Evolutionary conservation across 2,888 invertebrate genomes (phyloP).

Genomic region (Epiblema foenella): DNA sequence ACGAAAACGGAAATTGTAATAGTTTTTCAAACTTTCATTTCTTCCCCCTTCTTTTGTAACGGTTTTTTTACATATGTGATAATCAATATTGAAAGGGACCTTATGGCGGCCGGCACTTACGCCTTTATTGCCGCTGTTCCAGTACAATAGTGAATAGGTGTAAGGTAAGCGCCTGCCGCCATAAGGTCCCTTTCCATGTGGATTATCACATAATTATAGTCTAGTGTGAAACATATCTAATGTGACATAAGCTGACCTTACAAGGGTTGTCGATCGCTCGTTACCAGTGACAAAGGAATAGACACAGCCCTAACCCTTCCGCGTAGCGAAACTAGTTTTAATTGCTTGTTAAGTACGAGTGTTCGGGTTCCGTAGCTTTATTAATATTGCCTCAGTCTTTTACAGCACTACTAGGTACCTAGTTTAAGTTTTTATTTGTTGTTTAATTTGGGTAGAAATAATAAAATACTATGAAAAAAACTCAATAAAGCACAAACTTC

Average conservation of each 20-base stretch:
- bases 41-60: conserved; percentile 38
- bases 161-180: too few species aligned
- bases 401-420: too few species aligned
- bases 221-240: not conserved
- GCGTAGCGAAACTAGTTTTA: conserved; percentile 47
- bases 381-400: not conserved
- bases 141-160: too few species aligned
- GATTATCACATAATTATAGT: too few species aligned
- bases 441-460: not conserved
- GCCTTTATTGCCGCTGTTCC: too few species aligned
- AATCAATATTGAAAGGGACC: too few species aligned
- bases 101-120: too few species aligned
- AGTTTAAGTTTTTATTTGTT: too few species aligned
- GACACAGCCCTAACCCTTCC: conserved; percentile 66
- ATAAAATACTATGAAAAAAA: too few species aligned
- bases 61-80: not conserved
- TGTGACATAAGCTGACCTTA: not conserved
- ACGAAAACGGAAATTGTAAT: conserved; percentile 23
- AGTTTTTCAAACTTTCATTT: conserved; percentile 33
- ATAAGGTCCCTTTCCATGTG: too few species aligned
- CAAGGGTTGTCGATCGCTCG: conserved; percentile 8
- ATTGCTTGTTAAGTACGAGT: conserved; percentile 11
- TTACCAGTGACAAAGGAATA: conserved; percentile 54
- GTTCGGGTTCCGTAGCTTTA: conserved; percentile 3
- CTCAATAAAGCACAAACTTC: too few species aligned